These are phyloP conservation scores for Gracilinanus agilis DNA, from an alignment of 2,113 vertebrate genomes.

Conservation along the genomic window DNA sequence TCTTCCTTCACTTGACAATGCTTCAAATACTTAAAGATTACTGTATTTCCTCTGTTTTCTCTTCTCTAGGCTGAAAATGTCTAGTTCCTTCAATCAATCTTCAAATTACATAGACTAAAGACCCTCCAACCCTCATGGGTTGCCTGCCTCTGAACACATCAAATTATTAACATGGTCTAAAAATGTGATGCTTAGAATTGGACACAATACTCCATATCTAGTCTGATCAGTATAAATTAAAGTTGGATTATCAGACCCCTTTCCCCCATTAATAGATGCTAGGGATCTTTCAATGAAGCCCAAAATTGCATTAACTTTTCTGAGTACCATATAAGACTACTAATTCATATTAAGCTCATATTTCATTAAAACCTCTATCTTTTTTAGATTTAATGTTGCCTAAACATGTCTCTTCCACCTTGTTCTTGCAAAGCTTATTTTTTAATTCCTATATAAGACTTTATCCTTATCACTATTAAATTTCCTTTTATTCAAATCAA, in stretches of 20 bases:
- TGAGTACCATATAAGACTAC: not conserved
- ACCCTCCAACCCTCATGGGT: not conserved
- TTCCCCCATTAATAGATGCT: not conserved
- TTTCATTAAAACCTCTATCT: not conserved
- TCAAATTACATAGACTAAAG: not conserved
- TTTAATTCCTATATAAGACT: not conserved
- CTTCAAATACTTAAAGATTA: not conserved
- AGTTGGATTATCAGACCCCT: not conserved
- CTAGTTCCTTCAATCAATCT: not conserved
- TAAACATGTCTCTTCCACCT: not conserved
- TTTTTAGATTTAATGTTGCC: not conserved
- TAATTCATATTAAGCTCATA: not conserved
- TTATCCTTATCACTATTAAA: not conserved
- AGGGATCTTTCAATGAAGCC: not conserved
- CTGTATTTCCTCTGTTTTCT: not conserved
- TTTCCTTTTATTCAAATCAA: not conserved
- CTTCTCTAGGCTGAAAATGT: not conserved
- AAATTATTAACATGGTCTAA: not conserved
- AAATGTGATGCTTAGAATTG: not conserved
- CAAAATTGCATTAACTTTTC: not conserved
- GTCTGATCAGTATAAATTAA: not conserved
- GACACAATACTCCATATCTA: not conserved
- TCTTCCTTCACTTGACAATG: not conserved
- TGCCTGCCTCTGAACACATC: not conserved
- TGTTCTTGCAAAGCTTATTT: not conserved